These are phyloP conservation scores for Ethmia dodecea DNA, from an alignment of 2,888 invertebrate genomes.

Conservation along the genomic window DNA sequence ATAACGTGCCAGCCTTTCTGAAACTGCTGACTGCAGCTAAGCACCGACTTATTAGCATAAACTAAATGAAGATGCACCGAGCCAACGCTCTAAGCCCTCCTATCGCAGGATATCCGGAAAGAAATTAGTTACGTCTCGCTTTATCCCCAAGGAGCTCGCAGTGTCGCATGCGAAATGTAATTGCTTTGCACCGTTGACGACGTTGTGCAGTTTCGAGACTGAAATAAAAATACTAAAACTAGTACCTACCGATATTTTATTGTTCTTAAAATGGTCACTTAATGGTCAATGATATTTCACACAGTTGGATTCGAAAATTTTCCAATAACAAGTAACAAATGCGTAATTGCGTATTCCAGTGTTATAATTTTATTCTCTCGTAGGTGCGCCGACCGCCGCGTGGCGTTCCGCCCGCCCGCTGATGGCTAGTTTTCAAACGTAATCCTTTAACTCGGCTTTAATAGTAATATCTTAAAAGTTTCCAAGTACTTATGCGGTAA, in stretches of 20 bases:
- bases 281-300: too few species aligned
- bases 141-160: too few species aligned
- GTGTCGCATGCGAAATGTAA: too few species aligned
- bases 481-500: too few species aligned
- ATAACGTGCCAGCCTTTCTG: constrained; percentile 37
- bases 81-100: constrained; percentile 24
- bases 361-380: constrained; percentile 16
- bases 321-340: too few species aligned
- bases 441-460: constrained; percentile 32
- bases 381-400: constrained; percentile 21
- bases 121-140: constrained; percentile 1
- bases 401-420: constrained; percentile 24
- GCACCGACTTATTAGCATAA: constrained; percentile 65
- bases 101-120: constrained; percentile 1
- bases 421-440: constrained; percentile 41
- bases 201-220: too few species aligned
- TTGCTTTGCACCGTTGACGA: constrained; percentile 1
- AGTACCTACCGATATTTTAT: too few species aligned
- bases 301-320: too few species aligned
- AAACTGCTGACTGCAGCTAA: constrained; percentile 58
- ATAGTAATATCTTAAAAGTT: constrained; percentile 28
- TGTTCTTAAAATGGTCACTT: too few species aligned
- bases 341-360: constrained; percentile 17
- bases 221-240: too few species aligned
- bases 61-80: constrained; percentile 60